These are phyloP conservation scores for Diceros bicornis DNA, from an alignment of 2,797 vertebrate species.

Conservation along the genomic window DNA sequence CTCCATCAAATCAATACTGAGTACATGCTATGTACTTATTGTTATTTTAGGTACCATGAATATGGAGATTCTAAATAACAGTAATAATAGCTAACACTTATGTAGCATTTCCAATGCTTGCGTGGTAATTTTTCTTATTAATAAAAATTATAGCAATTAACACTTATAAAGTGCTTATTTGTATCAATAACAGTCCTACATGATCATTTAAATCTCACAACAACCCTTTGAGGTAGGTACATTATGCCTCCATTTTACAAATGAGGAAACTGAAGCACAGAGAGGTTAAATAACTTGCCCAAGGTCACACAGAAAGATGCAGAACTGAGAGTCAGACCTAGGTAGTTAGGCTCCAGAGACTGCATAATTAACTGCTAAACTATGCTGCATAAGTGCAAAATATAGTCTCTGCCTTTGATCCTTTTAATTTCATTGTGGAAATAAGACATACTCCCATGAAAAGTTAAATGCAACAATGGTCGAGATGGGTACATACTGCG, in stretches of 20 bases:
- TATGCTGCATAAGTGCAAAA: background rate
- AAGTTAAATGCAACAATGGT: background rate
- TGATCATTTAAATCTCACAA: background rate
- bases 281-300: background rate
- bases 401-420: background rate
- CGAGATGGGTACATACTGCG: background rate
- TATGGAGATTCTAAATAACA: background rate
- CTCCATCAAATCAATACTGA: background rate
- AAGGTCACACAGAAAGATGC: background rate
- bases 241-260: constrained; percentile 34
- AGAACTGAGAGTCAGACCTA: background rate
- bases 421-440: constrained; percentile 47
- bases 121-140: constrained; percentile 37
- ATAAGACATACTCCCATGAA: background rate
- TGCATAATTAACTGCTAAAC: background rate
- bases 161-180: background rate
- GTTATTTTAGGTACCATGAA: background rate
- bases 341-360: background rate
- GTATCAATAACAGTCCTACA: background rate
- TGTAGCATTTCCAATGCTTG: background rate
- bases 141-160: constrained; percentile 1
- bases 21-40: background rate
- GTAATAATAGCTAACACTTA: background rate
- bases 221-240: background rate
- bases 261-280: background rate